phyloP scores from a whole-genome alignment of 2,888 invertebrate species.

The Dorcus hopei region DNA sequence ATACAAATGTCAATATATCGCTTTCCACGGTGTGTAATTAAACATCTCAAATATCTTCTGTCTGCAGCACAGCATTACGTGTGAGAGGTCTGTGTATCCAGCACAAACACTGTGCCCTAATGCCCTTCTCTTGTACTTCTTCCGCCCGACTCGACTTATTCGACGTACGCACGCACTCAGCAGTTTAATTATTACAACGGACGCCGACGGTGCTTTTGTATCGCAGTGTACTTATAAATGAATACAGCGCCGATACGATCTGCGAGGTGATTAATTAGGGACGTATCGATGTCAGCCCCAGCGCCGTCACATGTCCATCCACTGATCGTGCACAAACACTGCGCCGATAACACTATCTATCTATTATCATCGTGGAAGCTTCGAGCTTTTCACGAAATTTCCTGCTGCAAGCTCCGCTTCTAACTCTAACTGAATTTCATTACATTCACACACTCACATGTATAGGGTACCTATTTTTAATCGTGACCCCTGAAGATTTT shows the following conservation, averaged over 20 bases:
- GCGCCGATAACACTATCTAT: slow-evolving; percentile 20
- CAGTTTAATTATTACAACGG: slow-evolving; percentile 16
- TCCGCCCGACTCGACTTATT: slow-evolving; percentile 29
- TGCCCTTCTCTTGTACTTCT: slow-evolving; percentile 38
- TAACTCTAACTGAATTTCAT: background rate
- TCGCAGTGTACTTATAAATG: background rate
- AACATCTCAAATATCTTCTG: slow-evolving; percentile 26
- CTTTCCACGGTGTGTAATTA: slow-evolving; percentile 32
- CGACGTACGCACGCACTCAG: slow-evolving; percentile 12
- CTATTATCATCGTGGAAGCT: slow-evolving; percentile 4
- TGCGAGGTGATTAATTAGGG: slow-evolving; percentile 17
- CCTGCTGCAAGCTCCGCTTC: background rate
- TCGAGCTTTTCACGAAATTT: slow-evolving; percentile 16
- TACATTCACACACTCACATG: too few relatives aligned
- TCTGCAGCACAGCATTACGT: slow-evolving; percentile 19
- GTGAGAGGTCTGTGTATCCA: slow-evolving; percentile 24
- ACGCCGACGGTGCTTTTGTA: background rate
- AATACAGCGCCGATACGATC: background rate
- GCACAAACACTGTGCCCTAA: slow-evolving; percentile 32
- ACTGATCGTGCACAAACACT: slow-evolving; percentile 14
- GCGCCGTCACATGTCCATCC: slow-evolving; percentile 12
- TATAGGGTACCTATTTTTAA: too few relatives aligned
- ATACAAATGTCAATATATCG: slow-evolving; percentile 32
- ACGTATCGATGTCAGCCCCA: slow-evolving; percentile 18
- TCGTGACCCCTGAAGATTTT: too few relatives aligned